Evolutionary conservation across 23 tunicate species (phyloP), one percentile per base, ranked within the genome.

Genomic region (Aplidium turbinatum): DNA sequence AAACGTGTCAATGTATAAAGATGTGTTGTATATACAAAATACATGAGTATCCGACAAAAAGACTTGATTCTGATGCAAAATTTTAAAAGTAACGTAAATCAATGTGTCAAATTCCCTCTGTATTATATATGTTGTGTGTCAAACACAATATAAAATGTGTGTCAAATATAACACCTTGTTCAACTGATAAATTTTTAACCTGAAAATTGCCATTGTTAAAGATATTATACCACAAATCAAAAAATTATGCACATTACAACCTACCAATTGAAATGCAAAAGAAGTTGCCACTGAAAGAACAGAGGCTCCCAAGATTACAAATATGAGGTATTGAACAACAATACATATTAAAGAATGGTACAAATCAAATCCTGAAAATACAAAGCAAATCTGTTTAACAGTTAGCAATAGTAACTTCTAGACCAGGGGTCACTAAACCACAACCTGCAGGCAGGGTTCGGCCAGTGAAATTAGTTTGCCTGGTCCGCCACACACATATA

Each of bases 231-330:
- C 24, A 7, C 22, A 55, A 55, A 55, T 11, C 25, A 55, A 55
- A 18, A 55, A 18, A 55, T 13, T 20, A 18, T 6, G 30, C 6
- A 5, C 18, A 61, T 25, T 61, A 25, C 19, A 30, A n/a, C 86
- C 22, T 32, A 82, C 87, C 83, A 89, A 25, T 31, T 89, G 96
- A 75, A 89, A 89, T 1, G 47, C 31, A 76, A 89, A 89, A 0
- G 96, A 82, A 3, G 63, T 29, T 1, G 33, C 40, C 13, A 82
- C 88, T 61, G 68, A 76, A 28, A 38, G 16, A 16, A 39, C 19
- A 13, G 73, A 50, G 3, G 78, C 87, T 20, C 80, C 82, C 21
- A 81, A 21, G 18, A 71, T 61, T 63, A 58, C 63, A 70, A 89
- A 81, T 6, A 89, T 35, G 18, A 89, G 35, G 82, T 87, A 89